Conservation (phyloP, 2,888 invertebrate genomes). For the Mythimna ferrago region DNA sequence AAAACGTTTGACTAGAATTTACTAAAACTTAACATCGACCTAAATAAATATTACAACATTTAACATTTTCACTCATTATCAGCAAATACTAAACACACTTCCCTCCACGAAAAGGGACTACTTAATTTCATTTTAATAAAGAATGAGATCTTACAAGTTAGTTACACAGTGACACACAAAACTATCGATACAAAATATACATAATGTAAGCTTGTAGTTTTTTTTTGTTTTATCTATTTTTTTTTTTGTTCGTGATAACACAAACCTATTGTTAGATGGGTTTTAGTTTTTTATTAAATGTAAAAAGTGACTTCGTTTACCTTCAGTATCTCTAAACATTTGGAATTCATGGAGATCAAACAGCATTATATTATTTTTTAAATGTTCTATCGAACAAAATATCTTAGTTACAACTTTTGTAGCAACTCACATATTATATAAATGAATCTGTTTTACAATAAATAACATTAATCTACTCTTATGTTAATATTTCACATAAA, state of each 20-base stretch:
- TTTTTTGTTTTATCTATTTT: constrained; percentile 31
- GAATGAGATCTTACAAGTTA: constrained; percentile 84
- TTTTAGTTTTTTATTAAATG: constrained; percentile 27
- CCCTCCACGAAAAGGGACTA: constrained; percentile 63
- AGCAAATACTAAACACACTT: constrained; percentile 66
- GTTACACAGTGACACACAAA: constrained; percentile 75
- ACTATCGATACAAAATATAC: constrained; percentile 66
- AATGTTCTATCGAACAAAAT: constrained; percentile 63
- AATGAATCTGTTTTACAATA: constrained; percentile 74
- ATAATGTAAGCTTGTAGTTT: constrained; percentile 37
- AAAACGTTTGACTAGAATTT: constrained; percentile 91
- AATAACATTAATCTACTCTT: constrained; percentile 84
- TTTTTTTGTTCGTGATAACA: constrained; percentile 21
- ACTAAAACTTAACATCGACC: constrained; percentile 90
- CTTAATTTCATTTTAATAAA: constrained; percentile 76
- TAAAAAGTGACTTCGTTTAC: constrained; percentile 60
- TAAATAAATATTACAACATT: constrained; percentile 87
- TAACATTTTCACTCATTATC: constrained; percentile 82
- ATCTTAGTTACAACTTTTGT: constrained; percentile 41
- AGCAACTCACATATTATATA: constrained; percentile 53
- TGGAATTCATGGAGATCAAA: constrained; percentile 85
- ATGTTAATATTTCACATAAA: constrained; percentile 83
- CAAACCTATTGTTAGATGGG: constrained; percentile 14
- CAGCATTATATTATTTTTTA: constrained; percentile 69
- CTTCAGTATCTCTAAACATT: constrained; percentile 80